These are phyloP conservation scores for Eulemur coronatus DNA, from an alignment of 2,797 vertebrate species.

Conservation along the genomic window DNA sequence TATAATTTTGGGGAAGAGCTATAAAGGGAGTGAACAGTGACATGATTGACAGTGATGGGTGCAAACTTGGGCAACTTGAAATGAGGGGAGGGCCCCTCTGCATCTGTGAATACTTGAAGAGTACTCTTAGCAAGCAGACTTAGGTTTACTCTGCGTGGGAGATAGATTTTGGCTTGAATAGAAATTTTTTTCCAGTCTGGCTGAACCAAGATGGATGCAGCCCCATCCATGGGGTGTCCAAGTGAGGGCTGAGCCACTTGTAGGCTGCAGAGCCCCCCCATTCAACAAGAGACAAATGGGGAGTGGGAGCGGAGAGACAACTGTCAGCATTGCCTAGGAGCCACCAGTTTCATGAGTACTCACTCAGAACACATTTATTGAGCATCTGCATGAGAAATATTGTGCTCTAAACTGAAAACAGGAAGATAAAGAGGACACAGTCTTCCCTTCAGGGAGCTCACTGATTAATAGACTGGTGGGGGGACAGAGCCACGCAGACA, in stretches of 20 bases:
- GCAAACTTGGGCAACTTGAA: neutral
- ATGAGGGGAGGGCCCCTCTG: neutral
- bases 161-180: neutral
- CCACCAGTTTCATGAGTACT: neutral
- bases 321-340: neutral
- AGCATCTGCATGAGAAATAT: neutral
- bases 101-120: neutral
- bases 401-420: neutral
- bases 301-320: neutral
- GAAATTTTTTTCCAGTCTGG: neutral
- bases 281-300: neutral
- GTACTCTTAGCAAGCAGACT: neutral
- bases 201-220: neutral
- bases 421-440: neutral
- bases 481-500: constrained; percentile 24
- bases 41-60: neutral
- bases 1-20: neutral
- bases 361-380: neutral
- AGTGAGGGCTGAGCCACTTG: neutral
- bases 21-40: neutral
- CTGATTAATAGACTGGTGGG: constrained; percentile 21
- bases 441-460: constrained; percentile 23
- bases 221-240: neutral
- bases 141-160: neutral
- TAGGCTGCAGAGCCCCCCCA: neutral